phyloP scores from a whole-genome alignment of 92 coral and sea anemone species.

The Porites lobata region DNA sequence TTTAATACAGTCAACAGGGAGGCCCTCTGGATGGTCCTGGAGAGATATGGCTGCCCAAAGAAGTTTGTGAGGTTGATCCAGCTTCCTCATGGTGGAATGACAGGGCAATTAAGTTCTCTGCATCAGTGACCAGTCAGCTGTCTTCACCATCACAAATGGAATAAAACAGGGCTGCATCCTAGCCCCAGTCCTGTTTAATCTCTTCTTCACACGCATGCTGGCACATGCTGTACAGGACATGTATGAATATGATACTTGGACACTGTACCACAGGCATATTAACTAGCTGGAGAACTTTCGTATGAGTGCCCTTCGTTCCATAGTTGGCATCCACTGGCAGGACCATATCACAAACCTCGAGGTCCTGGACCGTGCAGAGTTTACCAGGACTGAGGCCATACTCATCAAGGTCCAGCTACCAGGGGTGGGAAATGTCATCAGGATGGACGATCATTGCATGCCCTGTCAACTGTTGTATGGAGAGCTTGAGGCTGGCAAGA shows the following conservation, averaged over 20 bases:
- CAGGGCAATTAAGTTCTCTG: no score
- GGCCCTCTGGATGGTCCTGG: no score
- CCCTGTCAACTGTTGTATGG: conserved; percentile 35
- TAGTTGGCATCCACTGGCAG: conserved; percentile 37
- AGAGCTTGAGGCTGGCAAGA: conserved; percentile 47
- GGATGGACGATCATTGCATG: conserved; percentile 53
- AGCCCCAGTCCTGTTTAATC: conserved; percentile 41
- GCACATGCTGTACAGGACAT: conserved; percentile 21
- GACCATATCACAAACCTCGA: conserved; percentile 38
- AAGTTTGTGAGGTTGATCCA: no score
- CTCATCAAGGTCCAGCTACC: neutral
- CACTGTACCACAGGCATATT: conserved; percentile 17
- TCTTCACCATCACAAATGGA: neutral
- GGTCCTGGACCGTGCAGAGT: no score
- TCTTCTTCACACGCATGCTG: conserved; percentile 40
- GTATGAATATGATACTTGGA: neutral
- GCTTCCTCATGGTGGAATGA: no score
- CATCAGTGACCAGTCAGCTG: no score
- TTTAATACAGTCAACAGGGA: no score
- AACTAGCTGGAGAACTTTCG: no score
- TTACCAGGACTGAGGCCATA: no score
- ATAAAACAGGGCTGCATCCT: conserved; percentile 39
- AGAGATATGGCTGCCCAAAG: no score
- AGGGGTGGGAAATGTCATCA: conserved; percentile 47
- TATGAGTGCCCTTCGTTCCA: neutral